A percentile compares a stretch with the other conserved stretches of the same genome.
Evolutionary conservation across 2,797 vertebrate genomes (phyloP).

Genomic region (Rhynchonycteris naso): DNA sequence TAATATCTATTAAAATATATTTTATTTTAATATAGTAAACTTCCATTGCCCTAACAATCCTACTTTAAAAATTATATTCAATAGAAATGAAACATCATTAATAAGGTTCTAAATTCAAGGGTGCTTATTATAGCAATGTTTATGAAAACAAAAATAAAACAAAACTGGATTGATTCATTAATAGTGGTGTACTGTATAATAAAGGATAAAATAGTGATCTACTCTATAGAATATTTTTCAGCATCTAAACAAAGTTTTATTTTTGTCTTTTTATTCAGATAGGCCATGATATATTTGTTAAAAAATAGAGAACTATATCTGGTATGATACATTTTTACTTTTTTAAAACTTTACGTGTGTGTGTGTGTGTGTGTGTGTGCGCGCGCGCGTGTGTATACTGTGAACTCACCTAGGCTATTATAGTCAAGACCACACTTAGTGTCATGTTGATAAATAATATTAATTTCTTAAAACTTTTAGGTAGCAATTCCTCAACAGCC

Average conservation of each 20-base stretch:
- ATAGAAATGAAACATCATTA: constrained; percentile 12
- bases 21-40: constrained; percentile 16
- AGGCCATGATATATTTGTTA: background rate
- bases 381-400: background rate
- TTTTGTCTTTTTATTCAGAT: background rate
- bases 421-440: background rate
- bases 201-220: background rate
- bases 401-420: background rate
- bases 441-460: background rate
- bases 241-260: background rate
- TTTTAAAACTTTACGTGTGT: background rate
- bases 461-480: background rate
- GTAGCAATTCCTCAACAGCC: background rate
- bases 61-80: background rate
- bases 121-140: background rate
- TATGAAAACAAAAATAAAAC: constrained; percentile 42
- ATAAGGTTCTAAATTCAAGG: background rate
- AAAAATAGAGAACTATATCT: background rate
- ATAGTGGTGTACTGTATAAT: background rate
- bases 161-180: background rate
- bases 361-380: background rate
- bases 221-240: background rate
- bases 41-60: background rate
- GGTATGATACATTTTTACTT: background rate
- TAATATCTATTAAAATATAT: background rate